Percentiles rank a stretch among this genome's conserved stretches.
phyloP scores from a whole-genome alignment of 2,113 vertebrate genomes.

The Arothron firmamentum region DNA sequence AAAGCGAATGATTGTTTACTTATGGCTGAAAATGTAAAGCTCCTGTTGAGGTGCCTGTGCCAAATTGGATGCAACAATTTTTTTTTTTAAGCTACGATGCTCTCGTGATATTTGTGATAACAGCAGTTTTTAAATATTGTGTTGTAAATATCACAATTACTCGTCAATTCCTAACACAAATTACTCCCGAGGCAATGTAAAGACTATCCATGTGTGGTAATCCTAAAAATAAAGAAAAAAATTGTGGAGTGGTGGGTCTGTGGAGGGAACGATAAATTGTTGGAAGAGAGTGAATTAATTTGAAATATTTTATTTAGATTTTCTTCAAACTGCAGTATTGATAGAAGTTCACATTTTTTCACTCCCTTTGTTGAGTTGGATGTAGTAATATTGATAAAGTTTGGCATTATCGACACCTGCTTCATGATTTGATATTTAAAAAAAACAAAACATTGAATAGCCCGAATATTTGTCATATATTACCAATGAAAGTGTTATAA shows the following conservation, averaged over 20 bases:
- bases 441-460: conserved; percentile 44
- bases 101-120: conserved; percentile 20
- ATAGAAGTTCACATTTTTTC: conserved; percentile 23
- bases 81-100: conserved; percentile 17
- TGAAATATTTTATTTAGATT: conserved; percentile 11
- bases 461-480: conserved; percentile 62
- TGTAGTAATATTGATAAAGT: conserved; percentile 28
- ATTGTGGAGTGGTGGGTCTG: not conserved
- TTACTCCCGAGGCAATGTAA: conserved; percentile 5
- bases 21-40: conserved; percentile 41
- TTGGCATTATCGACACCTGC: conserved; percentile 34
- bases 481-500: conserved; percentile 70
- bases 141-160: conserved; percentile 52
- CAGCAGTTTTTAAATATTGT: conserved; percentile 27
- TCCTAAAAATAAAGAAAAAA: too few relatives aligned
- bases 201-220: not conserved
- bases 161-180: conserved; percentile 21
- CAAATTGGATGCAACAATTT: conserved; percentile 51
- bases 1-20: conserved; percentile 66
- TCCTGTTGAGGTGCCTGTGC: conserved; percentile 59
- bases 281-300: conserved; percentile 9
- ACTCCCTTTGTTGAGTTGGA: conserved; percentile 26
- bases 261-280: not conserved
- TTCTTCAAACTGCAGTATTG: conserved; percentile 26
- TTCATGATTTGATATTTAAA: conserved; percentile 54